Conservation (phyloP, 2,888 invertebrate genomes). For the Siphonodentalium dalli region DNA sequence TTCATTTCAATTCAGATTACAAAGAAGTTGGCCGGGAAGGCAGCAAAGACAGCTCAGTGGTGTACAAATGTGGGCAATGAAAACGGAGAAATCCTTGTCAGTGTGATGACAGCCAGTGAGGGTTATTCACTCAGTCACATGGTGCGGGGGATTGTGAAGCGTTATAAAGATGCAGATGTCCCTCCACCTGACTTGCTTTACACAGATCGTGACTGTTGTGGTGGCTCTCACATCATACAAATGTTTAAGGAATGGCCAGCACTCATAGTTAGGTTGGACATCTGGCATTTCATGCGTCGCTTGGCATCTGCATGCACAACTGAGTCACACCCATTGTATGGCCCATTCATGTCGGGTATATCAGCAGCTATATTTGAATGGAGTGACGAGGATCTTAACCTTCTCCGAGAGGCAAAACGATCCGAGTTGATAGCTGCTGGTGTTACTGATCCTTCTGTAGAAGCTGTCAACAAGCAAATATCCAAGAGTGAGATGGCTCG, state of each 20-base stretch:
- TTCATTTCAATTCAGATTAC: background rate
- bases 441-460: constrained; percentile 17
- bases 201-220: constrained; percentile 36
- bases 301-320: constrained; percentile 23
- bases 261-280: constrained; percentile 25
- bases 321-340: constrained; percentile 27
- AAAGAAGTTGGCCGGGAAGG: constrained; percentile 28
- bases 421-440: constrained; percentile 8
- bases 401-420: constrained; percentile 16
- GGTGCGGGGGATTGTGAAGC: constrained; percentile 21
- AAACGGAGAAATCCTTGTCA: constrained; percentile 33
- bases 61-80: constrained; percentile 37
- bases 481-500: constrained; percentile 24
- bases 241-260: constrained; percentile 9
- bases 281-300: constrained; percentile 34
- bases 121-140: constrained; percentile 23
- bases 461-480: constrained; percentile 22
- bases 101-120: constrained; percentile 32
- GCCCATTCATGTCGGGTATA: constrained; percentile 27
- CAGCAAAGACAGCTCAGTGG: constrained; percentile 30
- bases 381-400: constrained; percentile 21
- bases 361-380: constrained; percentile 27
- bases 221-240: constrained; percentile 4
- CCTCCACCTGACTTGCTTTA: constrained; percentile 31
- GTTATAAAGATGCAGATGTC: constrained; percentile 25